Percentiles rank a stretch among this genome's conserved stretches.
These are phyloP conservation scores for Metacarcinus magister DNA, from an alignment of 2,888 invertebrate genomes.

Conservation along the genomic window DNA sequence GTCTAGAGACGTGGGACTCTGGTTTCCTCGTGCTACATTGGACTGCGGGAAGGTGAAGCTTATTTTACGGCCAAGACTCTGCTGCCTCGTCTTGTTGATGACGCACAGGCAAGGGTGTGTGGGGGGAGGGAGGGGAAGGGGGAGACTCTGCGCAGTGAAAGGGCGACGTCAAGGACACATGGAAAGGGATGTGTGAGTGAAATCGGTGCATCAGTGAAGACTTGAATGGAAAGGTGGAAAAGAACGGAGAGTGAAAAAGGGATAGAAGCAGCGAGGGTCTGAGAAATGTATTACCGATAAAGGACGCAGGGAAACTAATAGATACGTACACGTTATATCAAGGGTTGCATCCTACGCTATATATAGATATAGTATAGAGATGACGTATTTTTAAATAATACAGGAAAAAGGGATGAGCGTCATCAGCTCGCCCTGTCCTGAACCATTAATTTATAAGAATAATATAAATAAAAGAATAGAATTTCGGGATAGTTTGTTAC, in stretches of 20 bases:
- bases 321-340: neutral
- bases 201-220: conserved; percentile 2
- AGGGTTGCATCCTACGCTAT: neutral
- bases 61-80: conserved; percentile 41
- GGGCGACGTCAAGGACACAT: neutral
- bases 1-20: neutral
- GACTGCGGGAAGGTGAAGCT: conserved; percentile 19
- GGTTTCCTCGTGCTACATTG: conserved; percentile 27
- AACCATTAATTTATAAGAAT: neutral
- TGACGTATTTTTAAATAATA: too few relatives aligned
- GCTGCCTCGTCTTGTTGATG: conserved; percentile 12
- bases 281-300: neutral
- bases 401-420: too few relatives aligned
- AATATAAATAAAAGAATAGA: neutral
- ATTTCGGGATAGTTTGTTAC: too few relatives aligned
- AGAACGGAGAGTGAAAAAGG: neutral
- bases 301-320: neutral
- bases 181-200: neutral
- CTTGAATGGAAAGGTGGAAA: conserved; percentile 6
- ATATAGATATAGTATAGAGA: too few relatives aligned
- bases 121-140: neutral
- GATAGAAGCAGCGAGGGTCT: neutral
- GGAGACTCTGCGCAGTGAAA: neutral
- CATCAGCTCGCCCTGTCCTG: too few relatives aligned
- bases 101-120: neutral